Conservation (phyloP, 2,797 vertebrate species). For the Aldrovandia affinis region DNA sequence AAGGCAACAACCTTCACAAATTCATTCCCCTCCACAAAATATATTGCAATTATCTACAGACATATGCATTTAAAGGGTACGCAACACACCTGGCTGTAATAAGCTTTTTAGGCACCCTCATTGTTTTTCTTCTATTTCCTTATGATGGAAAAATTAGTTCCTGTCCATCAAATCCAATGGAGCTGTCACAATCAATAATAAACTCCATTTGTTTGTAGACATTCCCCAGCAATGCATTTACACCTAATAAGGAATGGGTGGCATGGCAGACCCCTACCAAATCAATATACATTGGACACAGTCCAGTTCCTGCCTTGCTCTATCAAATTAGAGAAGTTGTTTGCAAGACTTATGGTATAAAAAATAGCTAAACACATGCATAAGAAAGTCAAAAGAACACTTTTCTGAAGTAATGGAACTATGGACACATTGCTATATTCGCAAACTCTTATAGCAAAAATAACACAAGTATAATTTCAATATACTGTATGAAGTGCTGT, state of each 20-base stretch:
- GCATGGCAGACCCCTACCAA: constrained; percentile 46
- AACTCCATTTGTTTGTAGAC: constrained; percentile 73
- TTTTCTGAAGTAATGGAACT: background rate
- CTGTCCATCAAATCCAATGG: constrained; percentile 81
- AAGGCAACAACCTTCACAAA: constrained; percentile 8
- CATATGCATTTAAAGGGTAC: constrained; percentile 76
- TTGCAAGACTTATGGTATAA: constrained; percentile 24
- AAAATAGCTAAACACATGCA: constrained; percentile 13
- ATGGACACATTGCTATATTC: background rate
- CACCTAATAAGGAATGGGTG: constrained; percentile 50
- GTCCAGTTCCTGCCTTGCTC: constrained; percentile 64
- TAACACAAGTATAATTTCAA: no score
- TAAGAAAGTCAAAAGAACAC: background rate
- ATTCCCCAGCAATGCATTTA: constrained; percentile 58
- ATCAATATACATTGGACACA: constrained; percentile 72
- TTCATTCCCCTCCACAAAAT: background rate
- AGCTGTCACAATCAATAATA: constrained; percentile 84
- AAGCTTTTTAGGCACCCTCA: constrained; percentile 58
- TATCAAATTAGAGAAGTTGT: constrained; percentile 38
- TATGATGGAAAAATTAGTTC: constrained; percentile 79
- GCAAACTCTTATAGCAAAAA: no score
- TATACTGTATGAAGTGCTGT: no score
- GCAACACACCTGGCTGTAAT: constrained; percentile 70
- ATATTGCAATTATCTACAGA: constrained; percentile 27
- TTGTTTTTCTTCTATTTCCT: constrained; percentile 65